Conservation (phyloP, 2,888 invertebrate genomes). For the Parascotia fuliginaria region DNA sequence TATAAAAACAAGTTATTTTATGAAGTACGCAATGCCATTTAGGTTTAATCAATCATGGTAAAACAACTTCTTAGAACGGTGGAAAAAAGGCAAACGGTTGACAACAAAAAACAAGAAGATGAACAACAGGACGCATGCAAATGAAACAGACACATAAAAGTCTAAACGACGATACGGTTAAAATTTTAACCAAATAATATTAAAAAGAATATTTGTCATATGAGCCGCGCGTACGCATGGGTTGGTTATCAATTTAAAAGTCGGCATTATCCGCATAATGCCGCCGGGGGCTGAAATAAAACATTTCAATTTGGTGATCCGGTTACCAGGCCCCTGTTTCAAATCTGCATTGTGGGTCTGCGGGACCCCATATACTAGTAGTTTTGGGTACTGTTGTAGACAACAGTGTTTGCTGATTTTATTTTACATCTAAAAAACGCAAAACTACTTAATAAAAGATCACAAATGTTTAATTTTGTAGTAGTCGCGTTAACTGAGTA, state of each 20-base stretch:
- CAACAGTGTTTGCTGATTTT: slow-evolving; percentile 25
- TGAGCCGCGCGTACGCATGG: slow-evolving; percentile 67
- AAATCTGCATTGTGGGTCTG: slow-evolving; percentile 82
- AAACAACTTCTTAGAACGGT: slow-evolving; percentile 66
- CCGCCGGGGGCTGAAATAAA: slow-evolving; percentile 77
- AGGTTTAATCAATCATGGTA: slow-evolving; percentile 70
- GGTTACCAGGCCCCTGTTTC: slow-evolving; percentile 78
- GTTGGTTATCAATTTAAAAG: slow-evolving; percentile 84
- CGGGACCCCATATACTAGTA: slow-evolving; percentile 78
- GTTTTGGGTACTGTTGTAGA: slow-evolving; percentile 68
- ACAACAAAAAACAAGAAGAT: slow-evolving; percentile 54
- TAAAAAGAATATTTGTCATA: slow-evolving; percentile 66
- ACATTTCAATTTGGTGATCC: slow-evolving; percentile 86
- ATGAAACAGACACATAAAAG: slow-evolving; percentile 52
- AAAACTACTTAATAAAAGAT: too few species aligned
- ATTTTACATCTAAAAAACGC: background rate
- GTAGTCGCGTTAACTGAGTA: too few species aligned
- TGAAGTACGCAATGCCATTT: slow-evolving; percentile 64
- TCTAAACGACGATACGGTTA: slow-evolving; percentile 77
- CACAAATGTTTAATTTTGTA: too few species aligned
- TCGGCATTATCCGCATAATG: slow-evolving; percentile 77
- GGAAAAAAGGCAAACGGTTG: slow-evolving; percentile 63
- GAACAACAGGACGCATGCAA: slow-evolving; percentile 60
- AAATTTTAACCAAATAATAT: slow-evolving; percentile 80
- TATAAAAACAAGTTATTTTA: slow-evolving; percentile 53